These are phyloP conservation scores for Drosophila suzukii DNA, from an alignment of 1,140 invertebrate species.

Conservation along the genomic window DNA sequence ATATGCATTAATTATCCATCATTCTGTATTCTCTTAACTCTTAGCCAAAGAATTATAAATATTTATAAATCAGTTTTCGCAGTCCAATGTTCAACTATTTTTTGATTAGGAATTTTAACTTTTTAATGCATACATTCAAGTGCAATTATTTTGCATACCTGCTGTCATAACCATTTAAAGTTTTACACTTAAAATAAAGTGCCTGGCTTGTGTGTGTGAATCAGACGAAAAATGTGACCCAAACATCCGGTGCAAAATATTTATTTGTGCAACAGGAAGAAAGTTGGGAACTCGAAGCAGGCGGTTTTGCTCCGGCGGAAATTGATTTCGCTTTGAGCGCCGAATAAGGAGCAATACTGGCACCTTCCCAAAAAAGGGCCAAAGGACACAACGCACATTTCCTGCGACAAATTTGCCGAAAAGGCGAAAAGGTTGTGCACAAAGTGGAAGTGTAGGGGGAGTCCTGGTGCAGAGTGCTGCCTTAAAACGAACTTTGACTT, in stretches of 20 bases:
- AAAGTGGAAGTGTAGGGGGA: conserved; percentile 4
- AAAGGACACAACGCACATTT: conserved; percentile 72
- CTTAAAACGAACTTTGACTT: conserved; percentile 78
- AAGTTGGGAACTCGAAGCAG: conserved; percentile 39
- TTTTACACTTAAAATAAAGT: conserved; percentile 22
- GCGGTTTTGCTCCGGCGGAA: conserved; percentile 69
- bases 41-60: background rate
- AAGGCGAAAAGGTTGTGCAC: conserved; percentile 51
- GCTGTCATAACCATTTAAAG: conserved; percentile 6
- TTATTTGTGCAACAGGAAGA: conserved; percentile 82
- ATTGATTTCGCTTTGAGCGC: conserved; percentile 77
- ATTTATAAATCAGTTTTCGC: background rate
- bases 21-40: background rate
- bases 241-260: conserved; percentile 78
- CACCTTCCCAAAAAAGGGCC: conserved; percentile 50
- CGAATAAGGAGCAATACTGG: conserved; percentile 52
- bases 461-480: conserved; percentile 29
- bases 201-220: conserved; percentile 1
- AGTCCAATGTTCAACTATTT: too few species aligned
- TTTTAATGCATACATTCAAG: background rate
- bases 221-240: conserved; percentile 66
- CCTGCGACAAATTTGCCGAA: conserved; percentile 76
- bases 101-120: background rate
- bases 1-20: background rate
- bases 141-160: conserved; percentile 21